Base-by-base conservation (phyloP, 2,888 invertebrate species). In the Tineola bisselliella region DNA sequence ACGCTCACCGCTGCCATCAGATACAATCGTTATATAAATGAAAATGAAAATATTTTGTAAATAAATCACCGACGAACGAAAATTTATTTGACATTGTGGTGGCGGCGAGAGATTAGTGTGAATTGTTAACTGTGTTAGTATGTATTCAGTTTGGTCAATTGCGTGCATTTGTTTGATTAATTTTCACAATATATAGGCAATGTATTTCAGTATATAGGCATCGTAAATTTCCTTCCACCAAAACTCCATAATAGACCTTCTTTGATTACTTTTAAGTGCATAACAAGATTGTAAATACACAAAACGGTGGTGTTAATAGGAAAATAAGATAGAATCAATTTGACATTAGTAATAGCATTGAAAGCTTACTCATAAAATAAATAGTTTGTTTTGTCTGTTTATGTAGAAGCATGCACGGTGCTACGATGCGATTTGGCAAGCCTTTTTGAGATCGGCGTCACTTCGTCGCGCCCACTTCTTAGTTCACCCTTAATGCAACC, bases 341-440 rank as follows among this genome's bases (percentile, higher is more conserved):
- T 48, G 48, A 48, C 48, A 10, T 48, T 48, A 15, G 48, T 48
- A 48, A 48, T 48, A 15, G 48, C 48, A 48, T 48, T 48, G 15
- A 48, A 48, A 48, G 48, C 48, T 48, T 6, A 48, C 15, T 3
- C 48, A 19, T 56, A 18, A 56, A 56, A n/a, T 18, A 56, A 56
- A 56, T 30, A 56, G 56, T 56, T 56, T 56, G 56, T 56, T 48
- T 56, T 10, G 30, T 56, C 30, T 56, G 56, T 25, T 30, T 12
- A 56, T 56, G 56, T 19, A 30, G 30, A 30, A 18, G 56, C 56
- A 58, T 31, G 33, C 58, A 58, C 17, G 31, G 3, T 58, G 31
- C 58, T 25, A 33, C 13, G 58, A 58, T 33, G 15, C 31, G 31
- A 58, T 58, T 58, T 58, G 58, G 58, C 58, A 58, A 56, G 13